Evolutionary conservation across 2,797 vertebrate genomes (phyloP).

Genomic region (Rhynchonycteris naso): DNA sequence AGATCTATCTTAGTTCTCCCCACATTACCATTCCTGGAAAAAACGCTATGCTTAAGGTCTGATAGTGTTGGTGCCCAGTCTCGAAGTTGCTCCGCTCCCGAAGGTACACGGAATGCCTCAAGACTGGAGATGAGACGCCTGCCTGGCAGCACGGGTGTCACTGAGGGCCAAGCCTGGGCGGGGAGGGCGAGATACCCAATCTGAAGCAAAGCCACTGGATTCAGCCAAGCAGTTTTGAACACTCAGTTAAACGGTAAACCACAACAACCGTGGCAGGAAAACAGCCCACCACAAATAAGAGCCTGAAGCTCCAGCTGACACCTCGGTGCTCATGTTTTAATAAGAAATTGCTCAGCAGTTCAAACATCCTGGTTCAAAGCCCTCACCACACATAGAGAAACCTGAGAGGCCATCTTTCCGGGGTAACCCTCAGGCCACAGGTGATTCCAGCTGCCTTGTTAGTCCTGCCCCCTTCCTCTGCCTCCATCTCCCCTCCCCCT

Average conservation of each 20-base stretch:
- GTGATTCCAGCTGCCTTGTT: neutral
- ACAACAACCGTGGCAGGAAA: slow-evolving; percentile 85
- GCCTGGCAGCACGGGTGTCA: fast-evolving
- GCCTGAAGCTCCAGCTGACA: slow-evolving; percentile 78
- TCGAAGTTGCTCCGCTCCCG: fast-evolving
- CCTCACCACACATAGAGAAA: slow-evolving; percentile 60
- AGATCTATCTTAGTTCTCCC: neutral
- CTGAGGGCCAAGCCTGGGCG: fast-evolving
- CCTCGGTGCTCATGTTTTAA: slow-evolving; percentile 73
- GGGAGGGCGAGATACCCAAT: slow-evolving; percentile 37
- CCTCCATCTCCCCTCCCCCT: neutral
- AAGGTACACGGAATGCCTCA: fast-evolving
- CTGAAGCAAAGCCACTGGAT: slow-evolving; percentile 65
- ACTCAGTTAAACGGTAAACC: slow-evolving; percentile 82
- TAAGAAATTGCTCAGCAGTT: slow-evolving; percentile 82
- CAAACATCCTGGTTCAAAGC: slow-evolving; percentile 77
- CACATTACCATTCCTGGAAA: neutral
- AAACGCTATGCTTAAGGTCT: neutral
- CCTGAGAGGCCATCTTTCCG: neutral
- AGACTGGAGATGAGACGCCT: neutral
- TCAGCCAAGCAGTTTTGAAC: slow-evolving; percentile 77
- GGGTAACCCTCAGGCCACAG: neutral
- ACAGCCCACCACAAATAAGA: slow-evolving; percentile 83
- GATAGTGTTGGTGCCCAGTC: neutral
- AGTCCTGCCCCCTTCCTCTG: neutral